These are phyloP conservation scores for Myripristis murdjan DNA, from an alignment of 2,797 vertebrate genomes.

Conservation along the genomic window DNA sequence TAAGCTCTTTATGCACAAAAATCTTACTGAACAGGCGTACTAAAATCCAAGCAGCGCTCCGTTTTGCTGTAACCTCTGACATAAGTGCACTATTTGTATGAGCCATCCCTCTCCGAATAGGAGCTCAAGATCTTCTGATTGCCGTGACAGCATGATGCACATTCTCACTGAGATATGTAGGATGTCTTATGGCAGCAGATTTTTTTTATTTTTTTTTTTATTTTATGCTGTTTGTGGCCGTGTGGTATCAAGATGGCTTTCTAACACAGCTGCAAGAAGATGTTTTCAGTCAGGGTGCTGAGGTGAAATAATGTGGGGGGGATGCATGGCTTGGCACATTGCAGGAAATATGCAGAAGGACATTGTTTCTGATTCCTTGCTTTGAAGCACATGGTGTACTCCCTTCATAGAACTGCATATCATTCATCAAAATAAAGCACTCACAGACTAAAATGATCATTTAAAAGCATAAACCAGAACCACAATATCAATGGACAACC, in stretches of 20 bases:
- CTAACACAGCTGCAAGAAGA: slow-evolving; percentile 18
- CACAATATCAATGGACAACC: slow-evolving; percentile 5
- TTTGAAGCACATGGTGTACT: neutral
- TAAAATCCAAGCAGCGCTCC: slow-evolving; percentile 30
- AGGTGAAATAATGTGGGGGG: slow-evolving; percentile 26
- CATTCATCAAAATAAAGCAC: neutral
- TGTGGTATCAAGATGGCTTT: slow-evolving; percentile 36
- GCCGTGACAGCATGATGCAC: slow-evolving; percentile 39
- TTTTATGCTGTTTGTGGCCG: slow-evolving; percentile 49
- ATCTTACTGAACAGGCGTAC: neutral
- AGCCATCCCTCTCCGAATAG: slow-evolving; percentile 49
- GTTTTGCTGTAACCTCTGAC: slow-evolving; percentile 36
- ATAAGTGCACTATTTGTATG: slow-evolving; percentile 37
- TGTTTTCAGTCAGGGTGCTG: slow-evolving; percentile 18
- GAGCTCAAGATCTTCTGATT: slow-evolving; percentile 55
- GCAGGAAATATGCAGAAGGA: slow-evolving; percentile 54
- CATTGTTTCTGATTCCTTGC: slow-evolving; percentile 14
- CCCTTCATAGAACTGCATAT: neutral
- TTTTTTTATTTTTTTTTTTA: slow-evolving; percentile 39
- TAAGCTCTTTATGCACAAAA: slow-evolving; percentile 19
- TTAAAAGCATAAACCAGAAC: neutral
- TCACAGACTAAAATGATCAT: neutral
- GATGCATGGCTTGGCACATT: slow-evolving; percentile 24
- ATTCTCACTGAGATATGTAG: slow-evolving; percentile 57
- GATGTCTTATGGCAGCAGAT: slow-evolving; percentile 44